Evolutionary conservation across 2,888 invertebrate species (phyloP), one percentile per base, ranked within the genome.

Genomic region (Nudaria mundana): DNA sequence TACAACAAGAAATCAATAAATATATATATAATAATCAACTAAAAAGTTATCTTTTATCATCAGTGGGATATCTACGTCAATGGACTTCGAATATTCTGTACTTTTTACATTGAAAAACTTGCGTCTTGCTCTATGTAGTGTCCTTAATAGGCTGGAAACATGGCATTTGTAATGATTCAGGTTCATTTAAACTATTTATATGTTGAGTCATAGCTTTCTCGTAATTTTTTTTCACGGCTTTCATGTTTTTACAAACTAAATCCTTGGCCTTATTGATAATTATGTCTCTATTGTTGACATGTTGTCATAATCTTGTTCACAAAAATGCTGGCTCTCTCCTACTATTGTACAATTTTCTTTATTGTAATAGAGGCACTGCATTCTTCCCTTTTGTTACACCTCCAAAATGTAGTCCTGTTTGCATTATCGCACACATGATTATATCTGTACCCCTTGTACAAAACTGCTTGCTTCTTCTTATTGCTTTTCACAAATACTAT

Each of bases 171-270:
- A 31, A 25, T 24, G 31, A 25, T 18, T 30, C 18, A 14, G 5
- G 20, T 37, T 37, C 31, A 25, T 25, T 16, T 12, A 37, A 14
- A 26, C 26, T 18, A 26, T 24, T 18, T 10, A 37, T 18, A 22
- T 22, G 22, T 22, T 22, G 22, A 22, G 8, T 22, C 13, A 24
- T 14, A 22, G 26, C 13, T 32, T 20, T 38, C 32, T 38, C 32
- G 22, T 22, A 38, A 15, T 22, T 22, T 18, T 26, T 38, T 38
- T n/a, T n/a, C 20, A 38, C 32, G 18, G 38, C 25, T 40, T 22
- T 23, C 39, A 39, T 33, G 29, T 39, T 39, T 33, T 33, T n/a
- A 31, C 39, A 39, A 13, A 39, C 16, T 13, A 28, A 32, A 1
- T 33, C 4, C 16, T 40, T 40, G 3, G 24, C 33, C 23, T 33